Conservation (phyloP, 30 jellyfish, hydroid and myxozoan genomes). For the Chrysaora quinquecirrha region DNA sequence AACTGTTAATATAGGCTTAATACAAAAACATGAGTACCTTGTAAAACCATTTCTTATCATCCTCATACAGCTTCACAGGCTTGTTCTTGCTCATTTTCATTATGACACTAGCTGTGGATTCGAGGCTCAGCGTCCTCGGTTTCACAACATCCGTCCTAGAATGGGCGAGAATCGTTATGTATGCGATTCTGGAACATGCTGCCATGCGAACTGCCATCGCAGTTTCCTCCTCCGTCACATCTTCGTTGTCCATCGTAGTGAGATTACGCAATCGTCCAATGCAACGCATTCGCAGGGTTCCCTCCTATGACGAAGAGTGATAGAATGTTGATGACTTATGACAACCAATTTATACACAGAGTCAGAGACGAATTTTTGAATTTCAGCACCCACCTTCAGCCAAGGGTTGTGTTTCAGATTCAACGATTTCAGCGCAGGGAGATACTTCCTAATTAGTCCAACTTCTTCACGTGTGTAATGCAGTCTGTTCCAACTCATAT, state of each 20-base stretch:
- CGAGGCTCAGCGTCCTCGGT: conserved; percentile 69
- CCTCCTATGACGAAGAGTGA: conserved; percentile 39
- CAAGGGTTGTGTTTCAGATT: conserved; percentile 75
- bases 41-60: conserved; percentile 77
- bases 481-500: conserved; percentile 81
- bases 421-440: conserved; percentile 66
- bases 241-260: conserved; percentile 45
- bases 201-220: conserved; percentile 81
- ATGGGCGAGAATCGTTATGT: conserved; percentile 82
- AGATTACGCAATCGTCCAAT: conserved; percentile 86
- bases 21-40: too few species aligned
- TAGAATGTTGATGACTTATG: too few species aligned
- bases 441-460: conserved; percentile 64
- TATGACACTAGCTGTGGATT: conserved; percentile 52
- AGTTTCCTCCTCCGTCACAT: conserved; percentile 88
- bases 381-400: conserved; percentile 61
- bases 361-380: too few species aligned
- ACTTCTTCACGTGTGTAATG: conserved; percentile 92
- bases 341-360: too few species aligned
- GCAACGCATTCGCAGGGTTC: conserved; percentile 86
- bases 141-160: conserved; percentile 73
- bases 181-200: conserved; percentile 83
- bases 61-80: conserved; percentile 68
- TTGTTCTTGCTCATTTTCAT: conserved; percentile 54
- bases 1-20: too few species aligned